phyloP scores from a whole-genome alignment of 2,888 invertebrate genomes.

The Harpalus rubripes region DNA sequence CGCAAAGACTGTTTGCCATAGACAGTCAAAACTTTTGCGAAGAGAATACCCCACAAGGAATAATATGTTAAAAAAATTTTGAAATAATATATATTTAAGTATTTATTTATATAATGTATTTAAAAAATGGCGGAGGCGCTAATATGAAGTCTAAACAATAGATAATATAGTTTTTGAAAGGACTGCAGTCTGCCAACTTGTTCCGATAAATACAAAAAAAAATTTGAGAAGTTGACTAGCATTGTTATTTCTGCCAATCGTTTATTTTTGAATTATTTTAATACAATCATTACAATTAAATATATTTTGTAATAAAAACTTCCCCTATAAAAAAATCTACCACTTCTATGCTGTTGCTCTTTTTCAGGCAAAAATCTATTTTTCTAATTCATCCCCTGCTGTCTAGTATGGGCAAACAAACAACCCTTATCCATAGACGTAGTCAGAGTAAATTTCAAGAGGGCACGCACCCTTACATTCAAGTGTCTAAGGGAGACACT shows the following conservation, averaged over 20 bases:
- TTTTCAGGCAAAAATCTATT: neutral
- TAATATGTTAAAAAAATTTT: neutral
- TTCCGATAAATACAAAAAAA: too few relatives aligned
- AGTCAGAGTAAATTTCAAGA: neutral
- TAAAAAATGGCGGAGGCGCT: neutral
- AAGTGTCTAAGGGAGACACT: conserved; percentile 29
- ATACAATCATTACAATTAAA: neutral
- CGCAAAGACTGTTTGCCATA: too few relatives aligned
- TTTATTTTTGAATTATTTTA: too few relatives aligned
- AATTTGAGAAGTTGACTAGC: too few relatives aligned
- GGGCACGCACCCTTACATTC: neutral
- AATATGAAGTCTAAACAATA: too few relatives aligned
- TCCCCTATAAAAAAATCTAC: neutral
- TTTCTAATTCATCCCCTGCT: neutral
- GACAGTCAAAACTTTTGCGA: too few relatives aligned
- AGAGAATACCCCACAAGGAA: too few relatives aligned
- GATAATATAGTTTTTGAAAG: too few relatives aligned
- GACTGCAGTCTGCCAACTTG: too few relatives aligned
- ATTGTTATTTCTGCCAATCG: too few relatives aligned
- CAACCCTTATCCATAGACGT: conserved; percentile 5
- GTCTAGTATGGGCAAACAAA: neutral
- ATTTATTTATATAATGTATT: too few relatives aligned
- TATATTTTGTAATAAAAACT: neutral
- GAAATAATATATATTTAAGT: neutral
- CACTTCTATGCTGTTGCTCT: neutral